Evolutionary conservation across 2,113 vertebrate genomes (phyloP), one percentile per base, ranked within the genome.

Genomic region (Onychostruthus taczanowskii): DNA sequence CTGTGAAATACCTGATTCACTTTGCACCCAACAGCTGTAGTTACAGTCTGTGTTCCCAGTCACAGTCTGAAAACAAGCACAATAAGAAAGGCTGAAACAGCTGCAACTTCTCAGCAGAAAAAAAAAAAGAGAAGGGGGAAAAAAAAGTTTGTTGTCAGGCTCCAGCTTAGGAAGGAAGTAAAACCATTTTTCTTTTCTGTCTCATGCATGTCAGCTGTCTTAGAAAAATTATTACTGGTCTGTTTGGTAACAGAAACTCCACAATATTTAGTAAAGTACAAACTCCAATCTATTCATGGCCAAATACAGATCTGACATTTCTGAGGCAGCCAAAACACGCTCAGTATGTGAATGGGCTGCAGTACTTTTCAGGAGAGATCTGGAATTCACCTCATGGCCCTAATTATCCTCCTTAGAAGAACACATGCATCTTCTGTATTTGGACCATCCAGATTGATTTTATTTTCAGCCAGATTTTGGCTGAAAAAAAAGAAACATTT

Each of bases 1-100:
- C 97, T 97, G 97, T 98, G 97, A 98, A 98, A 98, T 98, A 98
- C 96, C 97, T 97, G 97, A 98, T 98, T 98, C 97, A 98, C 95
- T 98, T 95, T 98, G 97, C 97, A 97, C 95, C 91, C 97, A 96
- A 98, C 98, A 98, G 98, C 98, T 98, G 98, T 96, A 96, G 91
- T 96, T 95, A 77, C 67, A 85, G 96, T 78, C 92, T 95, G 44
- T 87, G 94, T 98, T 98, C 98, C 97, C 98, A 98, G 97, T 94
- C 96, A 64, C 86, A 97, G 79, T 97, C 96, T 81, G 87, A 94
- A 97, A 95, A 96, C 79, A 97, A 97, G 93, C 95, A 98, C 98
- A 98, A 97, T 94, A 96, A 96, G 96, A 98, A 97, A 95, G 97
- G 95, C 97, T 47, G 84, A 98, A 98, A 98, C 98, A 98, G 98